A percentile compares a stretch with the other conserved stretches of the same genome.
Conservation (phyloP, 2,797 vertebrate genomes). For the Buceros bicornis region DNA sequence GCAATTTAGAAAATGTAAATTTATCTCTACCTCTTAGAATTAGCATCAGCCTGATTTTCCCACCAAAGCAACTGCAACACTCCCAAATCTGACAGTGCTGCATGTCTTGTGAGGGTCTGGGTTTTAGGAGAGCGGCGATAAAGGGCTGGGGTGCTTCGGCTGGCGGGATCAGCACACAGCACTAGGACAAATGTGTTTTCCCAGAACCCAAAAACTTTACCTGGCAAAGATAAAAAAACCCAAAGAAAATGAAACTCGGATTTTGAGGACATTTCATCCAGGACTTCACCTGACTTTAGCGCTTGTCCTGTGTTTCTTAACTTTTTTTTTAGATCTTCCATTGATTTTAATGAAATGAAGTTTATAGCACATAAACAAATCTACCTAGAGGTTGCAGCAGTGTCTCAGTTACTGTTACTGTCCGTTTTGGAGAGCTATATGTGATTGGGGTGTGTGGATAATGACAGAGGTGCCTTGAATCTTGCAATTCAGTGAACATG, state of each 20-base stretch:
- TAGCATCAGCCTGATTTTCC: background rate
- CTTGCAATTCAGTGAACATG: rapidly evolving
- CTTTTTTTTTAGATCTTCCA: background rate
- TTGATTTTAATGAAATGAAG: background rate
- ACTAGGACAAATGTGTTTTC: background rate
- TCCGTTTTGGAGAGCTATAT: background rate
- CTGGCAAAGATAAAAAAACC: background rate
- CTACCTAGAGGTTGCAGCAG: background rate
- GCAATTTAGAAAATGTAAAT: background rate
- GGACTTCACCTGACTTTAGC: background rate
- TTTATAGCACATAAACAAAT: background rate
- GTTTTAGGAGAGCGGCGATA: background rate
- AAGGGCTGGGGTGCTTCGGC: background rate
- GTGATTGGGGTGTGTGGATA: background rate
- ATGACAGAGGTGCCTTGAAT: background rate
- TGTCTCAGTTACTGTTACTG: background rate
- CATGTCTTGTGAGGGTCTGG: background rate
- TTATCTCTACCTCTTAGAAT: background rate
- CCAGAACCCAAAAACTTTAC: background rate
- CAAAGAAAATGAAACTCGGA: background rate
- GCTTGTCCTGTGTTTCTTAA: background rate
- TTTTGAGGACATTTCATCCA: background rate
- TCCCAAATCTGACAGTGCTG: background rate
- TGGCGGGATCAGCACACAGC: background rate
- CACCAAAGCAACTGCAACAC: background rate